Evolutionary conservation across 37 sponge, comb jelly and placozoan genomes (phyloP).

Genomic region (Mnemiopsis leidyi): DNA sequence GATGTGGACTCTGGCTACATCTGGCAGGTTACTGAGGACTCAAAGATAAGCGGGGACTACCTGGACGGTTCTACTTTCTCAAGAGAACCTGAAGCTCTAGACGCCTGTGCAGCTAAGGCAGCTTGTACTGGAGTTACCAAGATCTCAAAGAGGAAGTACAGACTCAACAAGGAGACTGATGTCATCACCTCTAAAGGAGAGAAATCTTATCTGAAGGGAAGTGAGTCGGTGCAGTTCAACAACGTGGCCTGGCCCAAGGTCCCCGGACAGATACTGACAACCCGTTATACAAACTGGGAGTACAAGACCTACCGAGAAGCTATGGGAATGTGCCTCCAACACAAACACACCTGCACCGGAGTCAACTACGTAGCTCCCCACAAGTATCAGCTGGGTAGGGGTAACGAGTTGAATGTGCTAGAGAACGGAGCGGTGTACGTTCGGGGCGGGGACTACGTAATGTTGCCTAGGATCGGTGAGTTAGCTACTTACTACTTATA

Average conservation of each 20-base stretch:
- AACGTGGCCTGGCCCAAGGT: slow-evolving; percentile 29
- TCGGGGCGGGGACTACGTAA: neutral
- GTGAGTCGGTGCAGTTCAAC: neutral
- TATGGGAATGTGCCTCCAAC: no score
- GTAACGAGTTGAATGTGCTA: neutral
- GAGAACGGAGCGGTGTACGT: neutral
- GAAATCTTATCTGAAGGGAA: neutral
- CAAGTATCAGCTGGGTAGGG: neutral
- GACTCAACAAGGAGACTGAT: neutral
- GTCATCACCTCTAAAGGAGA: neutral
- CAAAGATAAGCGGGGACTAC: neutral
- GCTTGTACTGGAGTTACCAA: slow-evolving; percentile 11
- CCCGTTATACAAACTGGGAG: neutral
- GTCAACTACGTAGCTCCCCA: neutral
- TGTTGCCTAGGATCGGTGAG: neutral
- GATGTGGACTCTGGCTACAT: neutral
- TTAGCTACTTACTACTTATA: neutral
- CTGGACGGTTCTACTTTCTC: neutral
- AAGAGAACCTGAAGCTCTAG: neutral
- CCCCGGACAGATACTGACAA: neutral
- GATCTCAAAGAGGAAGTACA: neutral
- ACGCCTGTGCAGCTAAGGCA: slow-evolving; percentile 23
- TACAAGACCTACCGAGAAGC: neutral
- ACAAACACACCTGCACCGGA: neutral
- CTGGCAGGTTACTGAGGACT: neutral